Evolutionary conservation across 2,113 vertebrate species (phyloP), one percentile per base, ranked within the genome.

Genomic region (Planiliza haematocheilus): DNA sequence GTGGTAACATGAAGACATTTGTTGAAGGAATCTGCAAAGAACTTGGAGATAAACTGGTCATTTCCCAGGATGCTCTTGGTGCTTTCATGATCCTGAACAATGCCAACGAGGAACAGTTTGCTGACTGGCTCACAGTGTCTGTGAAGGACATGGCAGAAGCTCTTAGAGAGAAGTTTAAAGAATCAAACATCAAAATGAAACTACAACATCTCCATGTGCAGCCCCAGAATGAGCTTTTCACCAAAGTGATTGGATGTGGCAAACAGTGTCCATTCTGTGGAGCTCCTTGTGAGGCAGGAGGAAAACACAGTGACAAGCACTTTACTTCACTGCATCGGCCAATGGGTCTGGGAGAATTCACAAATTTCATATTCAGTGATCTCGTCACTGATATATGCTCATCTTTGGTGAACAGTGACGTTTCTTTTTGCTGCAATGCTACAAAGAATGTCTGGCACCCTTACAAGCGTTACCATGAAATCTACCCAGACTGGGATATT

Each of bases 241-340:
- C 8, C 7, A 56, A 18, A 21, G 38, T 94, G 17, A 84, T 93
- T 79, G 94, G 93, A 52, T 94, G 94, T 81, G 92, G 92, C 2
- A 66, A 90, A 63, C 90, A 82, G 70, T 93, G 92, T 83, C 93
- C 91, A 4, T 94, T 93, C 71, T 94, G 93, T 20, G 61, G 17
- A 39, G 78, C 74, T 1, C 86, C 92, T 1, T 94, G 93, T 90
- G 92, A 93, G 10, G 86, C 87, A 16, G 92, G 87, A 72, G 90
- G 77, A 49, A 16, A 8, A 8, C 11, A 1, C 0, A 90, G 94
- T 39, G 61, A 41, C 36, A 34, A 87, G 2, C 93, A 94, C 5
- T 67, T 7, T 18, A 59, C 89, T 50, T 74, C 81, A 18, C 16
- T 41, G 1, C 92, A 92, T 83, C 78, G 88, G 6, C 81, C 91